Conservation (phyloP, 2,888 invertebrate genomes). For the Kryphioiulus occultus region DNA sequence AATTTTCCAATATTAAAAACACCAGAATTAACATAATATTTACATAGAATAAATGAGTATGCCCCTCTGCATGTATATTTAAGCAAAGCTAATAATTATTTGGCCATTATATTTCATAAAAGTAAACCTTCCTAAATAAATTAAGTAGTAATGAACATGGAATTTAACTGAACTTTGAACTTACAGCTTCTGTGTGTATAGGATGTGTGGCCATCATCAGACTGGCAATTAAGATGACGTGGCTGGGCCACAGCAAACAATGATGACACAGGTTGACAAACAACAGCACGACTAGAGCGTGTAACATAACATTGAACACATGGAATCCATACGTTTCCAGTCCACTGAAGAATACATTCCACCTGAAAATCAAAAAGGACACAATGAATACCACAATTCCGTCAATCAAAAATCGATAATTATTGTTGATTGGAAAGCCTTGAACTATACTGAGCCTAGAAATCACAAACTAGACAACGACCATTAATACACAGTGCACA, state of each 20-base stretch:
- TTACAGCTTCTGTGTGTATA: slow-evolving; percentile 88
- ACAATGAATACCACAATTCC: neutral
- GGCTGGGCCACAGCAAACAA: slow-evolving; percentile 69
- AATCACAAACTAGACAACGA: too few species aligned
- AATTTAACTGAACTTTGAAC: slow-evolving; percentile 60
- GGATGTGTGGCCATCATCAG: slow-evolving; percentile 83
- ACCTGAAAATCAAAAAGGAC: slow-evolving; percentile 67
- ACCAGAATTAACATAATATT: neutral
- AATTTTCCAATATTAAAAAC: neutral
- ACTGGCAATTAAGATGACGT: slow-evolving; percentile 72
- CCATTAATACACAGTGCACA: neutral
- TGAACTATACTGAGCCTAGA: too few species aligned
- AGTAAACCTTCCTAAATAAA: too few species aligned
- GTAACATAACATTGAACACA: slow-evolving; percentile 77
- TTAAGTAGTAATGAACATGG: too few species aligned
- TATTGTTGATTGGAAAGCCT: too few species aligned
- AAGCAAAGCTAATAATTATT: neutral
- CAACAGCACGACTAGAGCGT: slow-evolving; percentile 73
- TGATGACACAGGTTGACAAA: slow-evolving; percentile 60
- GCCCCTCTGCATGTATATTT: neutral
- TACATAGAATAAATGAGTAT: neutral
- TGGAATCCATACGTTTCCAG: slow-evolving; percentile 81
- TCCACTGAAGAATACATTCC: slow-evolving; percentile 77
- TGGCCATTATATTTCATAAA: too few species aligned
- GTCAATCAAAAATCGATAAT: too few species aligned